Evolutionary conservation across 2,888 invertebrate genomes (phyloP), one percentile per base, ranked within the genome.

Genomic region (Pherbina coryleti): DNA sequence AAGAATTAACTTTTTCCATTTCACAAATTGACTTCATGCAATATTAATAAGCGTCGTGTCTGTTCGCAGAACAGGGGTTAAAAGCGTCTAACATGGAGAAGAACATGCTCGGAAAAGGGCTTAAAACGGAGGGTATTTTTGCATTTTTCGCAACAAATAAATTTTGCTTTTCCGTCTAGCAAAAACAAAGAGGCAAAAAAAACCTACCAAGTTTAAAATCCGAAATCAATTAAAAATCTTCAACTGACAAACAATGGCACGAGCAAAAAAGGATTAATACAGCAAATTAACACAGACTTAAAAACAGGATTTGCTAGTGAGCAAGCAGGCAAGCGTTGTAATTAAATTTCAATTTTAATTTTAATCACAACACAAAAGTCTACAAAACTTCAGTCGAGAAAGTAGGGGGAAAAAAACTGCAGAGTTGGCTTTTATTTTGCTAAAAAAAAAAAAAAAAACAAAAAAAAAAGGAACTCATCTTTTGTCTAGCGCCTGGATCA

Each of bases 311-410:
- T 69, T 64, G 17, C 5, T 7, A 64, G 64, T n/a, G 49, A 66
- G 51, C 44, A 25, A 49, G 60, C 49, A 22, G 25, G 69, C 25
- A 14, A 22, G 25, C 51, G 51, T 34, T 17, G 37, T 75, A 67
- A 75, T 75, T 75, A 75, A 74, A 75, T 75, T 75, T 66, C 75
- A 75, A 55, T 75, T 64, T 71, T 53, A 25, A 71, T 71, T 37
- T 55, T 55, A 75, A 75, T 62, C 73, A 25, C 62, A 51, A 25
- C 14, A 17, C 49, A 74, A 62, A 74, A 62, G 62, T 72, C 7
- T 37, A 55, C 72, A 69, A 51, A 49, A 69, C 25, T n/a, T 51
- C n/a, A 14, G 19, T 49, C 37, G 34, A 28, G 51, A 28, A 69
- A 69, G 14, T 51, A 17, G 28, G 44, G 11, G 67, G 44, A 37